These are phyloP conservation scores for Lypha dubia DNA, from an alignment of 2,888 invertebrate genomes.

Conservation along the genomic window DNA sequence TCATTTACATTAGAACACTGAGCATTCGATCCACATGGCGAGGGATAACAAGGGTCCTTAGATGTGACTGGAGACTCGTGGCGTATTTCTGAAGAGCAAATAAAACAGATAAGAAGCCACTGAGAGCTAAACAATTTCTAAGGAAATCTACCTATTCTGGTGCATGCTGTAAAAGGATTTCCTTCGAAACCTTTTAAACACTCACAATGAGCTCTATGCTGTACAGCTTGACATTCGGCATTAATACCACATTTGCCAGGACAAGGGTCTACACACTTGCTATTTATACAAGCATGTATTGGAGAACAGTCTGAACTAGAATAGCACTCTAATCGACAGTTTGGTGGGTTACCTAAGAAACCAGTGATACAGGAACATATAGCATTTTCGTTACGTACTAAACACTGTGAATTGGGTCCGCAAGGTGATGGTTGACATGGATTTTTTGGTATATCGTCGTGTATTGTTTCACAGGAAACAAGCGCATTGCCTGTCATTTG, in stretches of 20 bases:
- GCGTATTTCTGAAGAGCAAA: constrained; percentile 63
- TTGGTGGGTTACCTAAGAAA: constrained; percentile 88
- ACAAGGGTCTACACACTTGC: constrained; percentile 90
- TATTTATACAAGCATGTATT: constrained; percentile 87
- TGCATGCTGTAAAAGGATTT: constrained; percentile 88
- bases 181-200: constrained; percentile 88
- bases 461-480: constrained; percentile 85
- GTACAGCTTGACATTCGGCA: constrained; percentile 89
- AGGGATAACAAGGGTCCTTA: constrained; percentile 88
- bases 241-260: constrained; percentile 89
- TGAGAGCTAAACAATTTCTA: background rate
- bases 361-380: constrained; percentile 87
- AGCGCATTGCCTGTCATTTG: constrained; percentile 90
- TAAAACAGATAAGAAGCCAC: background rate
- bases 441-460: constrained; percentile 83
- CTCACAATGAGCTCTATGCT: constrained; percentile 91
- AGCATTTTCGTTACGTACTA: constrained; percentile 86
- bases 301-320: constrained; percentile 89
- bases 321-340: constrained; percentile 89
- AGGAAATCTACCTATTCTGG: constrained; percentile 80
- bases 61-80: constrained; percentile 66
- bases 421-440: constrained; percentile 89
- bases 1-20: constrained; percentile 87
- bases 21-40: constrained; percentile 91
- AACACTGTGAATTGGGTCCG: constrained; percentile 88